A percentile compares a stretch with the other conserved stretches of the same genome.
phyloP scores from a whole-genome alignment of 92 coral and sea anemone genomes.

The Phenganax subtilis region DNA sequence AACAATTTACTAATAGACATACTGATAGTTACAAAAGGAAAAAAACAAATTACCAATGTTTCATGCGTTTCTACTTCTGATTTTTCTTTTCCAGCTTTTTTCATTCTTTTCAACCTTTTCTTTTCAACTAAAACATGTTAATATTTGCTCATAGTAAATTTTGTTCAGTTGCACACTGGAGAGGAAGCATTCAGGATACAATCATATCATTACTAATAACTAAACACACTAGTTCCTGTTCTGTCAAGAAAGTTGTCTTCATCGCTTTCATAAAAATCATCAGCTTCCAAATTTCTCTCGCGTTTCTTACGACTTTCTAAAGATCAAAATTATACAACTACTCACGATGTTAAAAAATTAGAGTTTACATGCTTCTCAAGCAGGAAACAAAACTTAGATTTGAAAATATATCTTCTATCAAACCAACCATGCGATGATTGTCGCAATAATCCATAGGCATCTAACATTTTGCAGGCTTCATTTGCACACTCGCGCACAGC shows the following conservation, averaged over 20 bases:
- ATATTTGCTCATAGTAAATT: no score
- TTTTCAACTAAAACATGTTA: slow-evolving; percentile 54
- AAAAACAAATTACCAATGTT: slow-evolving; percentile 52
- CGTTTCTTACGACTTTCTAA: slow-evolving; percentile 86
- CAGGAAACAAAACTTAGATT: not conserved
- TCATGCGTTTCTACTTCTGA: slow-evolving; percentile 63
- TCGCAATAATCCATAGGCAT: slow-evolving; percentile 84
- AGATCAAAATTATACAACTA: not conserved
- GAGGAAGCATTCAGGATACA: not conserved
- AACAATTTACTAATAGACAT: no score
- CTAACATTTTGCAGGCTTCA: slow-evolving; percentile 85
- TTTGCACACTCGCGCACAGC: slow-evolving; percentile 86
- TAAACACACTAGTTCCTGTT: slow-evolving; percentile 78
- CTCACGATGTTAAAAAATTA: not conserved
- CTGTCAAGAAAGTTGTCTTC: slow-evolving; percentile 94
- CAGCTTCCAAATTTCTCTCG: slow-evolving; percentile 87
- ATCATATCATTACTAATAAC: not conserved
- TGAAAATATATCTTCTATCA: not conserved
- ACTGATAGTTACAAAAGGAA: no score
- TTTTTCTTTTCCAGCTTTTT: slow-evolving; percentile 60
- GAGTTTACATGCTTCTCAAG: not conserved
- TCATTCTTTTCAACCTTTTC: slow-evolving; percentile 71
- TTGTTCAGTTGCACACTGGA: not conserved
- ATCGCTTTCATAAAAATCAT: slow-evolving; percentile 96
- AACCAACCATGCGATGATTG: slow-evolving; percentile 78